Percentiles rank a stretch among this genome's conserved stretches.
These are phyloP conservation scores for Gymnodraco acuticeps DNA, from an alignment of 2,797 vertebrate genomes.

Conservation along the genomic window DNA sequence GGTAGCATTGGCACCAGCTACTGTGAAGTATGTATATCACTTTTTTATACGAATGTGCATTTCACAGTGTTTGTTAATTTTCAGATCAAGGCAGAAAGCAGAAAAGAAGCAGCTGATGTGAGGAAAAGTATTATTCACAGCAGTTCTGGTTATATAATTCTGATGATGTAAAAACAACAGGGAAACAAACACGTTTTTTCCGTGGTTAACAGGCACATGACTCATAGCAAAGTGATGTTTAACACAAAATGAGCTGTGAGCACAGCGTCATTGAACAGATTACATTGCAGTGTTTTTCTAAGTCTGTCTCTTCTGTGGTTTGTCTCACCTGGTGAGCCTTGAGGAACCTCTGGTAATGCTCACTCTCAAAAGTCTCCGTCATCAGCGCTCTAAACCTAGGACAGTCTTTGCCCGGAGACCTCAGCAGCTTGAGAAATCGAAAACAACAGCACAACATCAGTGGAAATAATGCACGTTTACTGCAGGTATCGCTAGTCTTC, in stretches of 20 bases:
- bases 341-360: constrained; percentile 83
- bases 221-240: constrained; percentile 38
- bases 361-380: constrained; percentile 83
- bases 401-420: constrained; percentile 85
- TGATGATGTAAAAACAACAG: constrained; percentile 18
- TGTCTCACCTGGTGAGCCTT: constrained; percentile 82
- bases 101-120: constrained; percentile 22
- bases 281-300: not conserved
- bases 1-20: constrained; percentile 59
- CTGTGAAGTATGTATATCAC: constrained; percentile 60
- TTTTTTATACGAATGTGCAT: constrained; percentile 55
- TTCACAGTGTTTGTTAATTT: constrained; percentile 45
- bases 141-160: constrained; percentile 38
- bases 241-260: constrained; percentile 40
- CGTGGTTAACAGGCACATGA: constrained; percentile 43
- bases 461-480: constrained; percentile 32
- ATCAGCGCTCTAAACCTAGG: constrained; percentile 85
- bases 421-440: constrained; percentile 82
- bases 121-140: constrained; percentile 25
- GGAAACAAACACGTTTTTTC: constrained; percentile 35
- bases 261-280: constrained; percentile 32
- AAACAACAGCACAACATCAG: constrained; percentile 44
- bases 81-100: constrained; percentile 22
- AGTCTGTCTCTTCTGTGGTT: constrained; percentile 8
- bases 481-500: constrained; percentile 33